phyloP scores from a whole-genome alignment of 53 echinoderm and acorn worm species.

The Antedon mediterranea region DNA sequence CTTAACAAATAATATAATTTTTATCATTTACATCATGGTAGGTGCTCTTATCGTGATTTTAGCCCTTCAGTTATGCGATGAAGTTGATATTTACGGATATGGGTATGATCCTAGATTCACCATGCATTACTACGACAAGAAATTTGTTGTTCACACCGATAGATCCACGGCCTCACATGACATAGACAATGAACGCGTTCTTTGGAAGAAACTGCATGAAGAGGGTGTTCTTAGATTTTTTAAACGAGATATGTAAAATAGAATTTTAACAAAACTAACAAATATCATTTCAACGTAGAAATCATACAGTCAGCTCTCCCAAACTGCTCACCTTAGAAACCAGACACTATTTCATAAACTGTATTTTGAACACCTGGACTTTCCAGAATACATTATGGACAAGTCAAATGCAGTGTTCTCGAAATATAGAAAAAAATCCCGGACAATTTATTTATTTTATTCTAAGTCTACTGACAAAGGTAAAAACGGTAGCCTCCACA shows the following conservation, averaged over 20 bases:
- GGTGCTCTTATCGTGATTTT: conserved; percentile 24
- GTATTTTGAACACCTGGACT: too few species aligned
- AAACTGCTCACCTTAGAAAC: too few species aligned
- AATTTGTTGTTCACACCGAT: conserved; percentile 12
- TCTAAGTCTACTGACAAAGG: too few species aligned
- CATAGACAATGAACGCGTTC: conserved; percentile 25
- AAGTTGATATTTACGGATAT: conserved; percentile 36
- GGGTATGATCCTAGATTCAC: conserved; percentile 42
- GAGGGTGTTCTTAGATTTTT: conserved; percentile 25
- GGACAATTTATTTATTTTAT: too few species aligned
- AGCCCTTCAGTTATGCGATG: conserved; percentile 29
- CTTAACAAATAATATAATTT: background rate
- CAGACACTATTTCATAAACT: too few species aligned
- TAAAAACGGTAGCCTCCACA: too few species aligned
- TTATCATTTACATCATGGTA: background rate
- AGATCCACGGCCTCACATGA: conserved; percentile 20
- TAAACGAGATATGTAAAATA: conserved; percentile 22
- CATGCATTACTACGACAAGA: conserved; percentile 35
- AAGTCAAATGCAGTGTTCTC: too few species aligned
- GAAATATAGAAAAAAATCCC: too few species aligned
- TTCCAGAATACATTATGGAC: too few species aligned
- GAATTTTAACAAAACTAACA: too few species aligned
- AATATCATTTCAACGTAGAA: too few species aligned
- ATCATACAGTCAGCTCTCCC: too few species aligned
- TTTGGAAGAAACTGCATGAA: conserved; percentile 29